Evolutionary conservation across 2,797 vertebrate species (phyloP), one percentile per base, ranked within the genome.

Genomic region (Gymnoscopelus braueri): DNA sequence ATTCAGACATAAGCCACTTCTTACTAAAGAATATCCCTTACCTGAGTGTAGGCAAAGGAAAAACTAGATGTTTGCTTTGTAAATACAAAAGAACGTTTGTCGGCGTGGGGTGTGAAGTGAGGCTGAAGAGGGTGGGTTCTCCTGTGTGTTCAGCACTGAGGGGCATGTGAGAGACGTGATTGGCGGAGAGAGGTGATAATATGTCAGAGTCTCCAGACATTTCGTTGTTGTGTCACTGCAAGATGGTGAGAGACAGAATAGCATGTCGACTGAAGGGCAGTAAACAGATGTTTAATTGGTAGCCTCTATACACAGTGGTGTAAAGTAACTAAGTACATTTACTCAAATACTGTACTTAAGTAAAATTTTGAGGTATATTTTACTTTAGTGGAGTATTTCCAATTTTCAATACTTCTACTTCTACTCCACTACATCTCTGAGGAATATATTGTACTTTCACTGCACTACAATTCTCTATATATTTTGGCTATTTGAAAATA

Each of bases 141-240:
- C 14, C 29, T 51, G 65, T 77, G 74, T 65, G 77, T 80, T 69
- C 71, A 52, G 70, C 57, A 9, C 75, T 75, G 65, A 26, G 69
- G 73, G 67, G 71, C 54, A 71, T 6, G 44, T 14, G 0, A 15
- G 4, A 0, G 50, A 68, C 67, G 3, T 77, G 79, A 82, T 87
- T 82, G 84, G 86, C 72, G 68, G 77, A 81, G 64, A 74, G 32
- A 15, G 26, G 44, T 3, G 35, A 50, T 29, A 65, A 50, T 29
- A 15, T 5, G 63, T 56, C 63, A 69, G 7, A 14, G 4, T 64
- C 78, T 57, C 77, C 7, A 71, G 77, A 79, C 54, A 68, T 47
- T 63, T 84, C 67, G 71, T 49, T 50, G 7, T 59, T 12, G 47
- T 14, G 76, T 24, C 51, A 57, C 3, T 12, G 9, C 8, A 13